Percentiles rank a stretch among this genome's conserved stretches.
These are phyloP conservation scores for Barnardius zonarius DNA, from an alignment of 2,113 vertebrate genomes.

Conservation along the genomic window DNA sequence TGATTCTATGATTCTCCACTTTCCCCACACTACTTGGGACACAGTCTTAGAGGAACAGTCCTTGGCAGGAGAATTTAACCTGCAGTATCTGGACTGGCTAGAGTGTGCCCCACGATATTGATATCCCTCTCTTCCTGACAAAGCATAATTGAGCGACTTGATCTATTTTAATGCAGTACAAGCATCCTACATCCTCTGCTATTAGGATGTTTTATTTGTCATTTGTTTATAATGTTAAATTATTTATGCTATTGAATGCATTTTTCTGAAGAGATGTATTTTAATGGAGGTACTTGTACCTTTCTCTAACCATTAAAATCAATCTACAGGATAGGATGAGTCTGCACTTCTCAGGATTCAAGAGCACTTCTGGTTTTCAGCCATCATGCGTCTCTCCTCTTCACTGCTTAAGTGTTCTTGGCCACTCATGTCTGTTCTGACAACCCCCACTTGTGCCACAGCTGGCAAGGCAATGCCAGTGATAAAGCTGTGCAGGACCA, in stretches of 20 bases:
- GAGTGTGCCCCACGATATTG: background rate
- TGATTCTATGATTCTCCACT: no score
- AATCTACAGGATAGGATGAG: background rate
- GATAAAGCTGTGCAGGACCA: background rate
- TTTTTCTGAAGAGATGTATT: background rate
- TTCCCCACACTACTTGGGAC: background rate
- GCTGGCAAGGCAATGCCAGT: background rate
- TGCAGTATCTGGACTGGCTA: background rate
- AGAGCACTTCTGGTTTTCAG: background rate
- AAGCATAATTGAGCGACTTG: background rate
- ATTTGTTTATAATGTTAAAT: conserved; percentile 19
- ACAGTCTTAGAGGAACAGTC: background rate
- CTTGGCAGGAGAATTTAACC: background rate
- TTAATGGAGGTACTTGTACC: background rate
- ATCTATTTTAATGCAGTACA: conserved; percentile 22
- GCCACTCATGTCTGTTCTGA: background rate
- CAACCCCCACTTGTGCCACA: background rate
- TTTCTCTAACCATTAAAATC: background rate
- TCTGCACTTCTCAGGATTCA: background rate
- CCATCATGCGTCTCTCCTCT: background rate
- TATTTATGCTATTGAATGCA: conserved; percentile 14
- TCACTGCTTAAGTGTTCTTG: background rate
- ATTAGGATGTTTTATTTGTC: conserved; percentile 9
- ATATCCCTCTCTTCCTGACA: background rate
- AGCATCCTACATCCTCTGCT: background rate